These are phyloP conservation scores for Athetis lepigone DNA, from an alignment of 2,888 invertebrate genomes.

Conservation along the genomic window DNA sequence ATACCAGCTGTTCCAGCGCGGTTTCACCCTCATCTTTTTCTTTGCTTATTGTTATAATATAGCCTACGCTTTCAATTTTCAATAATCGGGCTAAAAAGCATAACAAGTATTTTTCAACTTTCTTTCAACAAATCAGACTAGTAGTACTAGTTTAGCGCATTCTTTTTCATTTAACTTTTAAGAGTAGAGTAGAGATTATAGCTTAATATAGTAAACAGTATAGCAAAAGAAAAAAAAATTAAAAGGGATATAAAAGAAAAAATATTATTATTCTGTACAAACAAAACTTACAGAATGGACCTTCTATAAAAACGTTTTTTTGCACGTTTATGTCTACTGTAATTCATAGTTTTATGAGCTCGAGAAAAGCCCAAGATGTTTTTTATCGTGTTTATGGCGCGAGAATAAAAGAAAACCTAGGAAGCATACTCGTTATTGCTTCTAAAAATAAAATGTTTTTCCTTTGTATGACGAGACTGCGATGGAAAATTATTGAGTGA, in stretches of 20 bases:
- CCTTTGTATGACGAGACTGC: background rate
- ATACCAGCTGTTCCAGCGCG: too few relatives aligned
- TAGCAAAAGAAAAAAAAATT: background rate
- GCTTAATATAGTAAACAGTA: too few relatives aligned
- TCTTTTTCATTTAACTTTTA: too few relatives aligned
- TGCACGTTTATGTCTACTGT: conserved; percentile 11
- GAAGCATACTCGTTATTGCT: conserved; percentile 9
- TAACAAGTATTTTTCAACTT: too few relatives aligned
- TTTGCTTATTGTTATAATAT: too few relatives aligned
- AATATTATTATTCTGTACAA: background rate
- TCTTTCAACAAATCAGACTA: too few relatives aligned
- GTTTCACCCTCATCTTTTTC: too few relatives aligned
- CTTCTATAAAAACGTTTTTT: conserved; percentile 5
- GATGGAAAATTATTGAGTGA: background rate
- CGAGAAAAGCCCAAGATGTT: conserved; percentile 33
- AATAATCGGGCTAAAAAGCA: too few relatives aligned
- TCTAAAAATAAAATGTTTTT: conserved; percentile 4
- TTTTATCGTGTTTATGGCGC: conserved; percentile 40
- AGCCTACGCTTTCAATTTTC: too few relatives aligned
- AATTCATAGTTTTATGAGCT: conserved; percentile 50
- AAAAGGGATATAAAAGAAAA: background rate
- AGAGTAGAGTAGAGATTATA: too few relatives aligned
- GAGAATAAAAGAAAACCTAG: conserved; percentile 25
- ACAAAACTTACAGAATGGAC: conserved; percentile 3
- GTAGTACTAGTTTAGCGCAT: too few relatives aligned